A percentile compares a stretch with the other conserved stretches of the same genome.
Evolutionary conservation across 2,797 vertebrate species (phyloP).

Genomic region (Esox lucius): DNA sequence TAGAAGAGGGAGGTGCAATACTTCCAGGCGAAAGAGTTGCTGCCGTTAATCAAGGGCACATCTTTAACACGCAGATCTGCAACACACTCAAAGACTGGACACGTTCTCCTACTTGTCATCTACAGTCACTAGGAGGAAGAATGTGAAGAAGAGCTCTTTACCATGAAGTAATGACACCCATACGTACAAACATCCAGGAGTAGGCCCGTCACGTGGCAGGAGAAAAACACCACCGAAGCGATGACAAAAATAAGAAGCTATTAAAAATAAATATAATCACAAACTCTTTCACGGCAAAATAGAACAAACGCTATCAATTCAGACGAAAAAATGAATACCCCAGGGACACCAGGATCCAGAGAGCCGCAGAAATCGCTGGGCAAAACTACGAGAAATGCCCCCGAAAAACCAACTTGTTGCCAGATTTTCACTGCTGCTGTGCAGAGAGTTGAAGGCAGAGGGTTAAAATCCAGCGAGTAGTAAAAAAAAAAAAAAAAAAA

Average conservation of each 20-base stretch:
- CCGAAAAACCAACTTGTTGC: slow-evolving; percentile 73
- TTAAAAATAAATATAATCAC: slow-evolving; percentile 34
- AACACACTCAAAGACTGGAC: slow-evolving; percentile 36
- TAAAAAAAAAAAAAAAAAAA: slow-evolving; percentile 79
- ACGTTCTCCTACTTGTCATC: slow-evolving; percentile 46
- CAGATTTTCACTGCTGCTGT: slow-evolving; percentile 71
- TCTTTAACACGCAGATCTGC: slow-evolving; percentile 48
- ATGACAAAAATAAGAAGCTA: slow-evolving; percentile 36
- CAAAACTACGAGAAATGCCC: slow-evolving; percentile 43
- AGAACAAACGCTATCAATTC: slow-evolving; percentile 1
- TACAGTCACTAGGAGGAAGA: slow-evolving; percentile 46
- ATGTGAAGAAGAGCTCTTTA: slow-evolving; percentile 44
- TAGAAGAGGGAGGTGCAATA: slow-evolving; percentile 48
- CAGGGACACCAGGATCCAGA: slow-evolving; percentile 4
- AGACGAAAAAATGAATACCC: slow-evolving; percentile 21
- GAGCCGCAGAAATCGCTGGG: background rate
- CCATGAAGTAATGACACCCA: slow-evolving; percentile 53
- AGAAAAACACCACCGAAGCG: slow-evolving; percentile 38
- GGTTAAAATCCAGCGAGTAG: slow-evolving; percentile 81
- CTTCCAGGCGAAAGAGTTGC: slow-evolving; percentile 43
- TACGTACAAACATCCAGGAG: slow-evolving; percentile 55
- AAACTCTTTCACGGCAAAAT: background rate
- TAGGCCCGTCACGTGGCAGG: slow-evolving; percentile 55
- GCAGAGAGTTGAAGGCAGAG: slow-evolving; percentile 69
- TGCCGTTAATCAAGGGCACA: slow-evolving; percentile 35